Conservation (phyloP, 2,888 invertebrate genomes). For the Chrysomela aeneicollis region DNA sequence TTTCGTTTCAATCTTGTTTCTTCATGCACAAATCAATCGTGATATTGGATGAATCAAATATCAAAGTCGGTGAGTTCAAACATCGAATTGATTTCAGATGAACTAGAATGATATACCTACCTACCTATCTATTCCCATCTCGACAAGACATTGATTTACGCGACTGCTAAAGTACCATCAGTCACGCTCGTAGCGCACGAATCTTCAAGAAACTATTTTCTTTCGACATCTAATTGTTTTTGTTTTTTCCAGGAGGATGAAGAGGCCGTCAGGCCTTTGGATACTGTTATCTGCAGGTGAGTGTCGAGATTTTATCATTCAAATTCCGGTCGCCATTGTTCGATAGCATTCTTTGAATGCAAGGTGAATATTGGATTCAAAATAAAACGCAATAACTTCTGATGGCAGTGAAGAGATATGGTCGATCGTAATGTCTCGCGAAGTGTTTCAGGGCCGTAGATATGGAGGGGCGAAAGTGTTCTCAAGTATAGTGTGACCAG, state of each 20-base stretch:
- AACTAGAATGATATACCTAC: too few species aligned
- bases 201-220: neutral
- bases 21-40: too few species aligned
- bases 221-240: constrained; percentile 21
- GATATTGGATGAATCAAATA: too few species aligned
- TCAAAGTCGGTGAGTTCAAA: too few species aligned
- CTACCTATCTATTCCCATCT: too few species aligned
- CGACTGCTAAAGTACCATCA: too few species aligned
- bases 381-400: neutral
- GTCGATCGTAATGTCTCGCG: neutral
- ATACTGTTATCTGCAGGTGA: constrained; percentile 65
- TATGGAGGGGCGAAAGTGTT: neutral
- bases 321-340: constrained; percentile 2
- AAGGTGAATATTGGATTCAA: constrained; percentile 2
- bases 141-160: too few species aligned
- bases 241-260: constrained; percentile 61
- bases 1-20: too few species aligned
- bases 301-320: constrained; percentile 34
- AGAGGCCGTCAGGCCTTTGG: constrained; percentile 65
- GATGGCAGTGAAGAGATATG: neutral
- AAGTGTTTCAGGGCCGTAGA: neutral
- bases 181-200: neutral
- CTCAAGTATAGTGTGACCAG: too few species aligned
- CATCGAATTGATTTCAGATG: too few species aligned
- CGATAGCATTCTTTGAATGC: neutral